Percentiles rank a stretch among this genome's conserved stretches.
Evolutionary conservation across 2,888 invertebrate species (phyloP).

Genomic region (Zelleria hepariella): DNA sequence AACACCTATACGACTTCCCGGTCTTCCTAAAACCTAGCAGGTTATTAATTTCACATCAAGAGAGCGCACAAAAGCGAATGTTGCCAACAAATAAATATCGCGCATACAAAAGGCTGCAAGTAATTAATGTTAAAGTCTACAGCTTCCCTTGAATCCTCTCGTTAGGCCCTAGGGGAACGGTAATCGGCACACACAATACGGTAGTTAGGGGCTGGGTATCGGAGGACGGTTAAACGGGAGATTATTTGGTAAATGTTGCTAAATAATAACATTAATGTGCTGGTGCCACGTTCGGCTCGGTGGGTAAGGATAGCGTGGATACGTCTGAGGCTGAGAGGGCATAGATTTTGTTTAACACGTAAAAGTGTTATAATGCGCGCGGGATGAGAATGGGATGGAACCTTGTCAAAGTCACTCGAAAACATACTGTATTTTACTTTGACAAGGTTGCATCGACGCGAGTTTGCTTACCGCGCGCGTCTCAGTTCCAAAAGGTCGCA

Average conservation of each 20-base stretch:
- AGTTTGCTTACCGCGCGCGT: no score
- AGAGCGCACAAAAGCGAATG: slow-evolving; percentile 53
- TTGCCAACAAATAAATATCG: slow-evolving; percentile 61
- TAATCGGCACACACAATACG: slow-evolving; percentile 54
- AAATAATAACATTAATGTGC: slow-evolving; percentile 67
- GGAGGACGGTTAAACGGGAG: slow-evolving; percentile 67
- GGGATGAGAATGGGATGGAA: no score
- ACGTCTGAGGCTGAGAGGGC: no score
- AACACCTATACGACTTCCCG: slow-evolving; percentile 31
- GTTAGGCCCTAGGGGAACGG: slow-evolving; percentile 47
- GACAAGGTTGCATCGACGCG: no score
- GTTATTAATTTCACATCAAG: slow-evolving; percentile 51
- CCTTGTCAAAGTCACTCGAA: no score
- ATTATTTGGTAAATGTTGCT: slow-evolving; percentile 72
- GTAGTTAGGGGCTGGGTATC: slow-evolving; percentile 62
- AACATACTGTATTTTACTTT: no score
- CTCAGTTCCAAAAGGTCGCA: no score
- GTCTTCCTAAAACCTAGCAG: slow-evolving; percentile 43
- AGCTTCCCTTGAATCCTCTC: slow-evolving; percentile 44
- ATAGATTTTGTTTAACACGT: no score
- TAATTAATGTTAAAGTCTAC: slow-evolving; percentile 58
- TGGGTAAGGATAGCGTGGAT: neutral
- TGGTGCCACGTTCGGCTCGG: slow-evolving; percentile 29
- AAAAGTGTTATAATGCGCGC: no score
- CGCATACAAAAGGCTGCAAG: slow-evolving; percentile 40